Base-by-base conservation (phyloP, 2,113 vertebrate genomes). In the Mastomys coucha region DNA sequence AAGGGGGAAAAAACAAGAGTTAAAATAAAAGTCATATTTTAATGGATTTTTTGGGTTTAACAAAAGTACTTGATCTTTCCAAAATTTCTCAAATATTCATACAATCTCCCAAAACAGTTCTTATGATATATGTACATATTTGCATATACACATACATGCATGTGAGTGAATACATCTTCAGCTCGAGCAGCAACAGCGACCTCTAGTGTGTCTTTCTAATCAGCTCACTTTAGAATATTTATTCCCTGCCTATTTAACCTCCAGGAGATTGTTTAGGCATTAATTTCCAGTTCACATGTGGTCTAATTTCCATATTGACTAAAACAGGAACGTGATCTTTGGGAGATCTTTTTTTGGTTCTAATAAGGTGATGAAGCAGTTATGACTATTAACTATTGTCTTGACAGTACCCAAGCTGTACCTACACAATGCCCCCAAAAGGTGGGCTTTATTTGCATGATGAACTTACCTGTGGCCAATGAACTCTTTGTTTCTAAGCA, bases 131-230 rank as follows among this genome's bases (percentile, higher is more conserved):
- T 7, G 65, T 16, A 26, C 7, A 9, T 2, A 42, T 7, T 28
- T 13, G 33, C 5, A 28, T 3, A 16, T 11, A 49, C 42, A 75
- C 28, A 49, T 49, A 11, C 42, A 17, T 3, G 39, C 0, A 26
- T 0, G 16, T 8, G 36, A 4, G 56, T 11, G 42, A 91, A 82
- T 89, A 80, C 85, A 94, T 58, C 93, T 98, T 98, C 97, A 94
- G 97, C 98, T 98, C 82, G 95, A 99, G 98, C 97, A 98, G 98
- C 99, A 99, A 99, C 98, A 99, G 98, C 98, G 98, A 98, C 99
- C 98, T 98, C 99, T 99, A 99, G 99, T 98, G 99, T 98, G 98
- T 96, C 98, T 98, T 98, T 98, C 28, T 80, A 80, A 96, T 97
- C 95, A 97, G 98, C 94, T 98, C 98, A 97, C 91, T 24, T 53